Percentiles rank a stretch among this genome's conserved stretches.
phyloP scores from a whole-genome alignment of 2,113 vertebrate genomes.

The Leptobrachium ailaonicum region DNA sequence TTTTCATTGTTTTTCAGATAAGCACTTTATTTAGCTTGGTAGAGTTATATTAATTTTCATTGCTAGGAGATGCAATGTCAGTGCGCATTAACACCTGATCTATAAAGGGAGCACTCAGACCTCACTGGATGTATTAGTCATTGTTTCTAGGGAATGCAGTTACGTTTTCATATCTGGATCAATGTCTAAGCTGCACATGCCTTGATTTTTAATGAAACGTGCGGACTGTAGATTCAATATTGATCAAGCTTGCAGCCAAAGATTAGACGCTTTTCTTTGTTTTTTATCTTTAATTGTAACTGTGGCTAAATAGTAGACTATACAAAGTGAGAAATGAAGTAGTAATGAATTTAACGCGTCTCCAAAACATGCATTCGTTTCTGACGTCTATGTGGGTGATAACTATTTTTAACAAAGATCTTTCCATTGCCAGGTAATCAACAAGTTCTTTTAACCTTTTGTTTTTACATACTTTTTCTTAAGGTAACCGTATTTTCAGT shows the following conservation, averaged over 20 bases:
- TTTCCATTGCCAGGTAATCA: constrained; percentile 48
- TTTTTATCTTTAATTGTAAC: too few species aligned
- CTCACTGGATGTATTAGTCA: constrained; percentile 69
- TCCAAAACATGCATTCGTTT: constrained; percentile 10
- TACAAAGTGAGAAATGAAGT: not conserved
- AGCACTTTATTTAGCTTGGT: constrained; percentile 55
- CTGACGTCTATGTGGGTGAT: not conserved
- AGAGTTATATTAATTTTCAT: constrained; percentile 69
- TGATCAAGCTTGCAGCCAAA: constrained; percentile 2
- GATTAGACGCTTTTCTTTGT: not conserved
- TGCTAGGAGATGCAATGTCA: constrained; percentile 66
- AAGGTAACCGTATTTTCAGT: too few species aligned
- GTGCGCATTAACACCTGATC: constrained; percentile 76
- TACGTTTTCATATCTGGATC: constrained; percentile 60
- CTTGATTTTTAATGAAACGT: constrained; percentile 65
- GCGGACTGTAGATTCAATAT: constrained; percentile 36
- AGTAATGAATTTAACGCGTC: constrained; percentile 27
- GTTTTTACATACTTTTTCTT: constrained; percentile 14
- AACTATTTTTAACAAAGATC: constrained; percentile 24
- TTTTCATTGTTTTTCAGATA: too few species aligned
- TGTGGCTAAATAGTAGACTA: not conserved
- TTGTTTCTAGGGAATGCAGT: constrained; percentile 58
- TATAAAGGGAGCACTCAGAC: constrained; percentile 71
- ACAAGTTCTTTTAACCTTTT: constrained; percentile 47
- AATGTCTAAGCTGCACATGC: constrained; percentile 55